These are phyloP conservation scores for Myotis myotis DNA, from an alignment of 2,797 vertebrate genomes.

Conservation along the genomic window DNA sequence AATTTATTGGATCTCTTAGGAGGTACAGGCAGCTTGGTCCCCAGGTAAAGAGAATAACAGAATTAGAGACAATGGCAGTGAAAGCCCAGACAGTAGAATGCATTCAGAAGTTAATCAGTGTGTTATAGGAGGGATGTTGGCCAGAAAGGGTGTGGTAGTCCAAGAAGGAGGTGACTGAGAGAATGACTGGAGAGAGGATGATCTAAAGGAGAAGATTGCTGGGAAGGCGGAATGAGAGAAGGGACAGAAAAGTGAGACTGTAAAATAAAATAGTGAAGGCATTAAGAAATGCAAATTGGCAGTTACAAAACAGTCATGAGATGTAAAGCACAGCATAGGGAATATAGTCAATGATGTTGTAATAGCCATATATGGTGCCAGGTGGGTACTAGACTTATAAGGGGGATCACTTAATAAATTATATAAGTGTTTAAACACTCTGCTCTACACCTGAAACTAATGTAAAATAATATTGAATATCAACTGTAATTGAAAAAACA, in stretches of 20 bases:
- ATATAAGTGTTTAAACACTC: not conserved
- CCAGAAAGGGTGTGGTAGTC: not conserved
- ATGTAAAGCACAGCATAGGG: not conserved
- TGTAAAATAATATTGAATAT: not conserved
- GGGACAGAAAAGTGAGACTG: not conserved
- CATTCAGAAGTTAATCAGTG: not conserved
- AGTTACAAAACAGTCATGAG: not conserved
- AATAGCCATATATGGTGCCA: not conserved
- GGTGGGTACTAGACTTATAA: not conserved
- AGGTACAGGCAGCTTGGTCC: not conserved
- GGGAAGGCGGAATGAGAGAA: not conserved
- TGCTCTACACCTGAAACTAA: not conserved
- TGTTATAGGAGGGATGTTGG: not conserved
- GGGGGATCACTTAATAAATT: not conserved
- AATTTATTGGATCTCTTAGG: not conserved
- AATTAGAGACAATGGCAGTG: not conserved
- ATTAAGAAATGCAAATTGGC: not conserved
- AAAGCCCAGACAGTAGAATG: not conserved
- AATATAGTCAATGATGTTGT: not conserved
- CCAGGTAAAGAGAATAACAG: not conserved
- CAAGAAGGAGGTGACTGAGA: not conserved
- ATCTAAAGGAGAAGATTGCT: not conserved
- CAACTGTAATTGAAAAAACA: not conserved
- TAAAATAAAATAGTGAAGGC: not conserved
- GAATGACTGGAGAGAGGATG: not conserved